Conservation (phyloP, 1,140 invertebrate species). For the Bombus confusus region DNA sequence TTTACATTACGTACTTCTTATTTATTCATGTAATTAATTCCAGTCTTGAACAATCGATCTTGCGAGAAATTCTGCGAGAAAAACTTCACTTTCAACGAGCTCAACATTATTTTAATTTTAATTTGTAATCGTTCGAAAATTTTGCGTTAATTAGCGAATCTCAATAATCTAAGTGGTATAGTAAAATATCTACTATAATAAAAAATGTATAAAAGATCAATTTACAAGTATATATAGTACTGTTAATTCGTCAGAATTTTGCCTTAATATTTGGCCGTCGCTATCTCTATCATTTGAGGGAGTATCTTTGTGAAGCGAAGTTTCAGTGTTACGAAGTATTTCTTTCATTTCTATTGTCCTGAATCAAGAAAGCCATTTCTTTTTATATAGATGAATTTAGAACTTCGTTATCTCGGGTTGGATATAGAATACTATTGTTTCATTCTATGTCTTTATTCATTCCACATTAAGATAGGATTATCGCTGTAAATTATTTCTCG, state of each 20-base stretch:
- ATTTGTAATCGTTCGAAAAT: background rate
- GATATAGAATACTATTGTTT: background rate
- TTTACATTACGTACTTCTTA: background rate
- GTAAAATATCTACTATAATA: too few species aligned
- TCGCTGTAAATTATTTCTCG: background rate
- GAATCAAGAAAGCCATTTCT: background rate
- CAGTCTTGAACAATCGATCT: background rate
- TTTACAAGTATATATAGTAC: background rate
- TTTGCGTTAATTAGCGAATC: background rate
- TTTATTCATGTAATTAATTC: constrained; percentile 36
- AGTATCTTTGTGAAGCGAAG: background rate
- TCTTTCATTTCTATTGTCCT: background rate
- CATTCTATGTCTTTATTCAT: background rate
- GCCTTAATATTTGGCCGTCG: background rate
- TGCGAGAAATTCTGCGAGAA: background rate
- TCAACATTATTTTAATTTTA: background rate
- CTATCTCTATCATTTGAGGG: background rate
- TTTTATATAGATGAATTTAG: background rate
- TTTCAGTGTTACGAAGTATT: background rate
- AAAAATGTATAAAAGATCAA: background rate
- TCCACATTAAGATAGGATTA: background rate
- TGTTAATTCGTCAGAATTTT: background rate
- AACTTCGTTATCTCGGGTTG: background rate
- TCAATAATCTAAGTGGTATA: too few species aligned
- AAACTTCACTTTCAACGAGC: background rate